Evolutionary conservation across 92 coral and sea anemone genomes (phyloP).

Genomic region (Porites lobata): DNA sequence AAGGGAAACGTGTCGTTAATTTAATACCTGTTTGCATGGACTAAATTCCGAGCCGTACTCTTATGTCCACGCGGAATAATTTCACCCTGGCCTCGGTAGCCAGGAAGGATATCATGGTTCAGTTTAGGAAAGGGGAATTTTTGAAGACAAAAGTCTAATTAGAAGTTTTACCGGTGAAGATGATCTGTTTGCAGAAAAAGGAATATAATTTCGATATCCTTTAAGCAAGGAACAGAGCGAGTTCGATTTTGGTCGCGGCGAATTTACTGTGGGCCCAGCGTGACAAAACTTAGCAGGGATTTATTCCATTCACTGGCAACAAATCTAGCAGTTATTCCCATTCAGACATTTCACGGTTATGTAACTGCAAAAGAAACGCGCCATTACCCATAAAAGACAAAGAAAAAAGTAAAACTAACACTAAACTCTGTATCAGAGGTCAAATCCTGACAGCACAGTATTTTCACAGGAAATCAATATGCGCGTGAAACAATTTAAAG

Average conservation of each 20-base stretch:
- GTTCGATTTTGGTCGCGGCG: neutral
- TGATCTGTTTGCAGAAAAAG: neutral
- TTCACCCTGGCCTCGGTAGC: no score
- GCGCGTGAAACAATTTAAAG: neutral
- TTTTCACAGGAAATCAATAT: slow-evolving; percentile 1
- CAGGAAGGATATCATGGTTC: no score
- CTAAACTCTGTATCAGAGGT: slow-evolving; percentile 14
- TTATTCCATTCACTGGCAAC: neutral
- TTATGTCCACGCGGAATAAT: neutral
- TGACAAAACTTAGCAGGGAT: no score
- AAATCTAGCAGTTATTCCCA: neutral
- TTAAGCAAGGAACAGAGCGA: no score
- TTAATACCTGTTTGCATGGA: neutral
- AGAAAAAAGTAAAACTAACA: neutral
- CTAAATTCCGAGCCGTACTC: neutral
- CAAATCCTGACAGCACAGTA: neutral
- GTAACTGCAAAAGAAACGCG: neutral
- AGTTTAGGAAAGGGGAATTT: no score
- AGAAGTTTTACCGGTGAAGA: neutral
- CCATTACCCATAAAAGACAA: neutral
- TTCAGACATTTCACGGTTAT: slow-evolving; percentile 6
- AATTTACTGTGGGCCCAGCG: neutral
- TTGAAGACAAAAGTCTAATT: slow-evolving; percentile 4
- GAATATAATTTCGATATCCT: no score
- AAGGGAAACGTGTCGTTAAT: neutral